Conservation (phyloP, 2,888 invertebrate species). For the Clostera curtula region DNA sequence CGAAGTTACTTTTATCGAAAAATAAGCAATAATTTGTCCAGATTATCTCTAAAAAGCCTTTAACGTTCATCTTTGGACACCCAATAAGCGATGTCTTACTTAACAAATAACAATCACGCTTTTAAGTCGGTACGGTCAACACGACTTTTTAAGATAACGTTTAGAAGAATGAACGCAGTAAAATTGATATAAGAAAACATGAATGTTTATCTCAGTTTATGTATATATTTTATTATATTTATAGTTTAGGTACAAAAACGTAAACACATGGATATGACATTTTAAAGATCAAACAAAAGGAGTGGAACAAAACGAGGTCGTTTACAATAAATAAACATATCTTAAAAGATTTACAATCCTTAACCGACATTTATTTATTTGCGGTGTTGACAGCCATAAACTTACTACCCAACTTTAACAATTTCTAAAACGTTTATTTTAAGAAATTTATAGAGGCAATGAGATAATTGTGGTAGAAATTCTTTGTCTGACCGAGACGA, state of each 20-base stretch:
- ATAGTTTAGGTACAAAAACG: no score
- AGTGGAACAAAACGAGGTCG: no score
- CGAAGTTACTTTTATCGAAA: constrained; percentile 57
- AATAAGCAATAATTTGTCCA: constrained; percentile 54
- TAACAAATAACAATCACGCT: constrained; percentile 58
- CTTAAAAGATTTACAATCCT: constrained; percentile 33
- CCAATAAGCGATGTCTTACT: constrained; percentile 59
- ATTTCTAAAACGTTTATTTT: constrained; percentile 46
- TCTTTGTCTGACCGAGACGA: constrained; percentile 43
- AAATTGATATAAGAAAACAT: constrained; percentile 17
- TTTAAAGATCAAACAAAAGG: no score
- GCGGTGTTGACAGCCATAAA: constrained; percentile 57
- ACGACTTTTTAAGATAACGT: constrained; percentile 30
- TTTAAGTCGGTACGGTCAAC: constrained; percentile 32
- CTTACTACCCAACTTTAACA: constrained; percentile 28
- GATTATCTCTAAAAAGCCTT: constrained; percentile 63
- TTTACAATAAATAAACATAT: no score
- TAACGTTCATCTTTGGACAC: constrained; percentile 45
- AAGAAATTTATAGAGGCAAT: constrained; percentile 50
- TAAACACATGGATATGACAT: no score
- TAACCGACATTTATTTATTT: constrained; percentile 38
- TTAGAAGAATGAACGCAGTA: constrained; percentile 16
- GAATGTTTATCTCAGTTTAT: constrained; percentile 6
- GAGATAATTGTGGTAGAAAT: constrained; percentile 55
- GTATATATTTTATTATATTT: not conserved